Evolutionary conservation across 2,113 vertebrate species (phyloP), one percentile per base, ranked within the genome.

Genomic region (Rhea pennata): DNA sequence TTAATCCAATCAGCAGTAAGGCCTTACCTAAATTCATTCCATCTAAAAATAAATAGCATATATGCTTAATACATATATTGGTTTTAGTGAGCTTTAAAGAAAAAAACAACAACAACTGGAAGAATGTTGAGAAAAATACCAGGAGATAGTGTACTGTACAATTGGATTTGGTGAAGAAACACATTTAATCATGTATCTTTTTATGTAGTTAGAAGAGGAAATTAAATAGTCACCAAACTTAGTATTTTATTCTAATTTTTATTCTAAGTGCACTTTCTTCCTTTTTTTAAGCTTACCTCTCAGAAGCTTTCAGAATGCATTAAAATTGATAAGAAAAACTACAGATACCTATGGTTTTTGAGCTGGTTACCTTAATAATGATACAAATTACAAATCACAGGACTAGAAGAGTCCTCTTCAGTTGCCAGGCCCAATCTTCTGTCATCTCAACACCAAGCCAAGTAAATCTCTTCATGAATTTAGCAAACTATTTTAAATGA

Each of bases 361-460:
- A 96, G 59, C 16, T 1, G 94, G 71, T 83, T 36, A 33, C 27
- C 33, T 7, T 92, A 93, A 84, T 88, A 87, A 92, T 15, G 87
- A 82, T 79, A 96, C 62, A 96, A 97, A 95, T 88, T 84, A 94
- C 61, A 91, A 94, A 92, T 89, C 96, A 96, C 94, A 96, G 96
- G 92, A 97, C 82, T 94, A 76, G 48, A 65, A 78, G 70, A 77
- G 26, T 74, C 94, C 88, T 96, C 67, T 85, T 93, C 61, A 92
- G 65, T 46, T 14, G 22, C 54, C 31, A 92, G 95, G 65, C 65
- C 72, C 12, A 74, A n/a, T 77, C 36, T 77, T 73, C 40, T 90
- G 61, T 95, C 83, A 88, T 59, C n/a, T 95, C 65, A 95, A 93
- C 96, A 96, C 95, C 85, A 94, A 91, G 87, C 85, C 6, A 94